A percentile compares a stretch with the other conserved stretches of the same genome.
Evolutionary conservation across 2,888 invertebrate species (phyloP).

Genomic region (Drosophila sordidula): DNA sequence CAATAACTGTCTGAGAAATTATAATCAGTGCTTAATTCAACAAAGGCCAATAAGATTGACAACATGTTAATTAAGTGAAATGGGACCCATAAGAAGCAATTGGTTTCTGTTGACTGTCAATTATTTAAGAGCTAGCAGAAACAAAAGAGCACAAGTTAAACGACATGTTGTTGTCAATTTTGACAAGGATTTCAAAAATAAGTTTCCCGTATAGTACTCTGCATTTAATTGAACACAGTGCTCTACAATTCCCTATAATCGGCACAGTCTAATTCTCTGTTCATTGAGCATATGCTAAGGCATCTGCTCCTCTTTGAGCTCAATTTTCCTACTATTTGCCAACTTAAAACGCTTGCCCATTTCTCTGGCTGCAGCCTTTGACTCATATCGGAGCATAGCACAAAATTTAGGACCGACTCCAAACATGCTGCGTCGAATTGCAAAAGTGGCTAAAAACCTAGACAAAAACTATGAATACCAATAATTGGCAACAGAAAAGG

Average conservation of each 20-base stretch:
- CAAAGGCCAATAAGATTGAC: no score
- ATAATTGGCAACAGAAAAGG: slow-evolving; percentile 31
- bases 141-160: no score
- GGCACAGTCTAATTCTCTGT: no score
- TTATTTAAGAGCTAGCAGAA: background rate
- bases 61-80: no score
- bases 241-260: no score
- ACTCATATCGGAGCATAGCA: slow-evolving; percentile 11
- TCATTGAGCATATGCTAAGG: no score
- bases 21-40: background rate
- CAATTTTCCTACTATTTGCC: background rate
- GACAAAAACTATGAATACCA: slow-evolving; percentile 33
- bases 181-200: no score
- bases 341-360: background rate
- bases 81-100: no score
- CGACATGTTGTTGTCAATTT: no score
- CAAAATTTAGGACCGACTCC: background rate
- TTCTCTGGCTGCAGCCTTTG: background rate
- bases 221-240: no score
- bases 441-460: background rate
- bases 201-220: no score
- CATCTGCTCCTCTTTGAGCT: background rate
- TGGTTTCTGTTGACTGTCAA: background rate
- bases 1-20: background rate
- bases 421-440: background rate